Conservation (phyloP, 2,888 invertebrate species). For the Helleia helle region DNA sequence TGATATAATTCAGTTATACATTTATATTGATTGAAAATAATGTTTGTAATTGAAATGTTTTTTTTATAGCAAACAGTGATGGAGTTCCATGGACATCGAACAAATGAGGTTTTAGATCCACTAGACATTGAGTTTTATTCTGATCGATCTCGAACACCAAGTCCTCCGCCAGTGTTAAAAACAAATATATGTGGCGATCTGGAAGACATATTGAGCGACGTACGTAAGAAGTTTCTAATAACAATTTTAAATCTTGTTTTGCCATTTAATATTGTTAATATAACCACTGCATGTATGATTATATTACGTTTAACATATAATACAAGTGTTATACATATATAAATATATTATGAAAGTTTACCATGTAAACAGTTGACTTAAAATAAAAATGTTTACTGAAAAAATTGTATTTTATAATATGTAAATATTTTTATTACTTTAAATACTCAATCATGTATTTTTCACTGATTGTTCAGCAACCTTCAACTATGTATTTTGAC, state of each 20-base stretch:
- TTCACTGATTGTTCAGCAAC: no score
- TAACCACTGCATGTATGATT: no score
- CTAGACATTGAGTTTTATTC: slow-evolving; percentile 50
- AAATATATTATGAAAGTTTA: no score
- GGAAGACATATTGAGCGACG: slow-evolving; percentile 71
- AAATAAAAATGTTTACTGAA: no score
- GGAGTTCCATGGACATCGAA: slow-evolving; percentile 63
- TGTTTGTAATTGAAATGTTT: slow-evolving; percentile 44
- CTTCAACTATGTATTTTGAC: no score
- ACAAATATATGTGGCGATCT: slow-evolving; percentile 59
- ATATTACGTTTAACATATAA: no score
- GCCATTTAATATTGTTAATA: background rate
- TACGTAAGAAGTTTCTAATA: slow-evolving; percentile 33
- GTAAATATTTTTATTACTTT: no score
- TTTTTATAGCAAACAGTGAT: slow-evolving; percentile 64
- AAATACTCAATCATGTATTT: no score
- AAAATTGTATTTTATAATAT: no score
- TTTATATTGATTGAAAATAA: slow-evolving; percentile 22
- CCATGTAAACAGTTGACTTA: no score
- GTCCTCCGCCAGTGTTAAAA: slow-evolving; percentile 52
- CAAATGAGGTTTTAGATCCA: slow-evolving; percentile 58
- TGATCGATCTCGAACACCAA: slow-evolving; percentile 47
- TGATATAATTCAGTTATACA: slow-evolving; percentile 19
- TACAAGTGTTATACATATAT: no score
- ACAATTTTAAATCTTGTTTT: background rate